Evolutionary conservation across 2,888 invertebrate species (phyloP).

Genomic region (Protonemura montana): DNA sequence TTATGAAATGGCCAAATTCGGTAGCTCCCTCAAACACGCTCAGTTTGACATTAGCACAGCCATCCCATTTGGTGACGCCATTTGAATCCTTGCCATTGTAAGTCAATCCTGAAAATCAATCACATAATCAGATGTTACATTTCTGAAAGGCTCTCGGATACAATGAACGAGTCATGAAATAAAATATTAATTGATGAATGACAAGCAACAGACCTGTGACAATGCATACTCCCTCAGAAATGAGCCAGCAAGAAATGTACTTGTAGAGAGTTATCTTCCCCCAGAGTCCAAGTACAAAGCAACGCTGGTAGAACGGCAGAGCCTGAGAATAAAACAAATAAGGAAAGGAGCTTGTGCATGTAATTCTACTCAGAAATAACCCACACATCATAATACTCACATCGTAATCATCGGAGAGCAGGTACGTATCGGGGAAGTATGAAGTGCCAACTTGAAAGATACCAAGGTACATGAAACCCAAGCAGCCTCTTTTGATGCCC

Average conservation of each 20-base stretch:
- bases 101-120: constrained; percentile 72
- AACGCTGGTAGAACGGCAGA: constrained; percentile 57
- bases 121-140: background rate
- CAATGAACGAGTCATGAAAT: background rate
- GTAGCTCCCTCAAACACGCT: constrained; percentile 81
- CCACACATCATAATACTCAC: constrained; percentile 57
- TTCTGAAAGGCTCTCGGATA: too few species aligned
- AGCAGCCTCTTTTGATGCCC: constrained; percentile 68
- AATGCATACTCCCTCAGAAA: constrained; percentile 81
- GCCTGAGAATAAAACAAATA: constrained; percentile 50
- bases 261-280: constrained; percentile 86
- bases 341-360: too few species aligned
- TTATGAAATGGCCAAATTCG: constrained; percentile 86
- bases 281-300: constrained; percentile 80
- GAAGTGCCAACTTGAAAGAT: constrained; percentile 77
- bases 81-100: constrained; percentile 77
- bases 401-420: constrained; percentile 63
- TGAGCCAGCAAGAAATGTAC: constrained; percentile 92
- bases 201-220: constrained; percentile 62
- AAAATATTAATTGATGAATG: background rate
- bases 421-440: constrained; percentile 75
- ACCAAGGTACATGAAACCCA: constrained; percentile 77
- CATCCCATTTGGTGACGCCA: constrained; percentile 80
- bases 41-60: constrained; percentile 89
- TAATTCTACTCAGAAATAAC: too few species aligned